Conservation (phyloP, 2,888 invertebrate species). For the Laothoe populi region DNA sequence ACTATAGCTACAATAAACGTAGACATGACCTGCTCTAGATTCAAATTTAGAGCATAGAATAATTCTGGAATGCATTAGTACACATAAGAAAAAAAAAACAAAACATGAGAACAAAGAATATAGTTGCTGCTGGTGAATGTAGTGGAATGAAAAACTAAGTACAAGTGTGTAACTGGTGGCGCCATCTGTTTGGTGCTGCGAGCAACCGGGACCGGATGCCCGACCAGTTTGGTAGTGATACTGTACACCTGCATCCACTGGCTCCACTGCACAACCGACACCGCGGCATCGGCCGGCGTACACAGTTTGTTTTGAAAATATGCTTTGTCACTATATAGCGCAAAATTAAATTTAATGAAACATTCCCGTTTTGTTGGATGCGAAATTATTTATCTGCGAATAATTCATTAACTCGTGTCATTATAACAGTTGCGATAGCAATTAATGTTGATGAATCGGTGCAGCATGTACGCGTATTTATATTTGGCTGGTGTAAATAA, state of each 20-base stretch:
- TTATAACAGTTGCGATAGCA: conserved; percentile 18
- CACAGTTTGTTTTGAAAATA: conserved; percentile 41
- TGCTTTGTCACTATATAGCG: conserved; percentile 1
- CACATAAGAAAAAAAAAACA: background rate
- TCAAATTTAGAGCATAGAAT: background rate
- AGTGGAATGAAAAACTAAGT: background rate
- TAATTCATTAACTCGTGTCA: conserved; percentile 23
- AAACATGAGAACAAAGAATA: background rate
- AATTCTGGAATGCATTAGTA: background rate
- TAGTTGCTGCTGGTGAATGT: background rate
- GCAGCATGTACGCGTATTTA: conserved; percentile 21
- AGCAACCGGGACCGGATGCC: conserved; percentile 72
- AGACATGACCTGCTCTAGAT: conserved; percentile 5
- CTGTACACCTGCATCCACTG: conserved; percentile 78
- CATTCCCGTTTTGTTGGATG: conserved; percentile 18
- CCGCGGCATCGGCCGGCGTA: conserved; percentile 44
- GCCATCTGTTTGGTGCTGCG: conserved; percentile 73
- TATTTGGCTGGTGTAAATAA: conserved; percentile 11
- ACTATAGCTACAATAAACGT: too few relatives aligned
- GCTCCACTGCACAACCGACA: conserved; percentile 53
- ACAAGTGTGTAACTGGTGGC: conserved; percentile 45
- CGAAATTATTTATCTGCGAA: conserved; percentile 23
- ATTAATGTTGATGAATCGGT: conserved; percentile 23
- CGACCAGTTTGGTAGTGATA: conserved; percentile 79
- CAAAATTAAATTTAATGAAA: conserved; percentile 21